phyloP scores from a whole-genome alignment of 2,888 invertebrate species.

The Galerucella pusilla region DNA sequence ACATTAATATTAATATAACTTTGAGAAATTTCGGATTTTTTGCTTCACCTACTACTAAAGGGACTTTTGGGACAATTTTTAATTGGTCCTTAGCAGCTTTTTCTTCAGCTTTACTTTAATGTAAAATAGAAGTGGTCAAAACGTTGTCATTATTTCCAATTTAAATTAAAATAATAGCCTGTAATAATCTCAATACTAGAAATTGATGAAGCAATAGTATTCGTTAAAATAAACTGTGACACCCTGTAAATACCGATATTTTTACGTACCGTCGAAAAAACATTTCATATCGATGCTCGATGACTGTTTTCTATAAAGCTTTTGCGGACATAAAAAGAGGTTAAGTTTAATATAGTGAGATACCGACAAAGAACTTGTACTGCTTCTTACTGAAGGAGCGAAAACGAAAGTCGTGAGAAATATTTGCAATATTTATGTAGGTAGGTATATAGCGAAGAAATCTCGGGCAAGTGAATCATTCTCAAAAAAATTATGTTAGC shows the following conservation, averaged over 20 bases:
- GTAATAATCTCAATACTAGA: too few relatives aligned
- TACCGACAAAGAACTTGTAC: slow-evolving; percentile 32
- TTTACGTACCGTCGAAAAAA: slow-evolving; percentile 15
- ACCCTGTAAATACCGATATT: background rate
- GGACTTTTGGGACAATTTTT: too few relatives aligned
- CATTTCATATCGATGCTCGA: slow-evolving; percentile 28
- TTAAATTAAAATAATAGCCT: background rate
- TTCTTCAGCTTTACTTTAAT: too few relatives aligned
- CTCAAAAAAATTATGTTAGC: too few relatives aligned
- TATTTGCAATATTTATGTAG: slow-evolving; percentile 1
- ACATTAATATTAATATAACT: too few relatives aligned
- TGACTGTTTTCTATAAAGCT: slow-evolving; percentile 38
- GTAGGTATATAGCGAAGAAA: background rate
- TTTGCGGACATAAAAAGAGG: slow-evolving; percentile 46
- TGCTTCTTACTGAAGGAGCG: slow-evolving; percentile 4
- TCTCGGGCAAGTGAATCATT: background rate
- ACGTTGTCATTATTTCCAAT: background rate
- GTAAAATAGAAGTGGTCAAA: too few relatives aligned
- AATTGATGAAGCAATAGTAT: too few relatives aligned
- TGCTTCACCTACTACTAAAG: too few relatives aligned
- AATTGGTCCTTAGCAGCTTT: too few relatives aligned
- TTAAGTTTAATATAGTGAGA: slow-evolving; percentile 36
- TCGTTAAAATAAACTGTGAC: too few relatives aligned
- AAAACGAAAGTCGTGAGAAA: slow-evolving; percentile 20
- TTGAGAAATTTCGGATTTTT: too few relatives aligned